phyloP scores from a whole-genome alignment of 30 jellyfish, hydroid and myxozoan species.

The Sanderia malayensis region DNA sequence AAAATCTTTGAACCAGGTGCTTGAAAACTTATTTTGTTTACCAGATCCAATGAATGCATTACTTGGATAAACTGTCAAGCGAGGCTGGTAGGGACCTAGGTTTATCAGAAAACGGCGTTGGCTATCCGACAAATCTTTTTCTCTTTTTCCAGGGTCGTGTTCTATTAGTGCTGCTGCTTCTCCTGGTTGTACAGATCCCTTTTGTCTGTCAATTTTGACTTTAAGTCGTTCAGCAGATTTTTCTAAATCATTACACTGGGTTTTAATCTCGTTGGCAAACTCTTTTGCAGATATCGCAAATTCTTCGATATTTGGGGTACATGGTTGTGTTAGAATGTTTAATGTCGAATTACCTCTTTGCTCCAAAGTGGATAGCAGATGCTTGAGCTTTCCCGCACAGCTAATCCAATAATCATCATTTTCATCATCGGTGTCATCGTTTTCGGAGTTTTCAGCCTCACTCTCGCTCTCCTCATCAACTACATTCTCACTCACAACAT shows the following conservation, averaged over 20 bases:
- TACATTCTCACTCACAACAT: conserved; percentile 10
- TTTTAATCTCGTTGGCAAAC: conserved; percentile 9
- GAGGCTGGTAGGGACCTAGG: too few species aligned
- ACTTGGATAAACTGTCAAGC: too few species aligned
- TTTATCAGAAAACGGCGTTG: neutral
- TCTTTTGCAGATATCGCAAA: conserved; percentile 14
- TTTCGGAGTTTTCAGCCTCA: conserved; percentile 26
- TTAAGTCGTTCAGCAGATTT: conserved; percentile 3
- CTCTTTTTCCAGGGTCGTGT: conserved; percentile 9
- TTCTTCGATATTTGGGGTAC: conserved; percentile 12
- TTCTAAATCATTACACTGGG: conserved; percentile 3
- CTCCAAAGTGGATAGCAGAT: conserved; percentile 26
- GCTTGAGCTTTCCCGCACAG: conserved; percentile 16
- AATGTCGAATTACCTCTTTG: too few species aligned
- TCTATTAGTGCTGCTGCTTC: conserved; percentile 14
- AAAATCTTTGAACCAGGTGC: too few species aligned
- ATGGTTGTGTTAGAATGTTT: neutral
- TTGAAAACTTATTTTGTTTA: too few species aligned
- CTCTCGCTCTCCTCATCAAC: conserved; percentile 8
- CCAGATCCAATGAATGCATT: too few species aligned
- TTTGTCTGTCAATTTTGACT: conserved; percentile 11
- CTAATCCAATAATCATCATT: conserved; percentile 12
- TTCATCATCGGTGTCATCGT: conserved; percentile 5
- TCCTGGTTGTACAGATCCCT: neutral
- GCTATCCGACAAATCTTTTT: conserved; percentile 11